phyloP scores from a whole-genome alignment of 1,140 invertebrate genomes.

The Asbolus verrucosus region DNA sequence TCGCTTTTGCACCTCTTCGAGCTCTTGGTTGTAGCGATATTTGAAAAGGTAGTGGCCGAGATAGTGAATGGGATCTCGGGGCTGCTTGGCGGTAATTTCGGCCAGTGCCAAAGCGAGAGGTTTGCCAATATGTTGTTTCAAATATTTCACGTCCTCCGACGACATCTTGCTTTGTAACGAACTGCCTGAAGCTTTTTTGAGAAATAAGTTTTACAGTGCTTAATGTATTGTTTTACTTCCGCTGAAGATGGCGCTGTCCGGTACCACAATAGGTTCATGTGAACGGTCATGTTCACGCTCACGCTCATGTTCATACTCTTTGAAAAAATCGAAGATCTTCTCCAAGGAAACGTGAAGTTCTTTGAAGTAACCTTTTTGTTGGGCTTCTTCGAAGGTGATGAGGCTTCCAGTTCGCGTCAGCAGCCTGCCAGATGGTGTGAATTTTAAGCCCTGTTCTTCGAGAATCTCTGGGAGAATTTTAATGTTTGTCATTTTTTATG shows the following conservation, averaged over 20 bases:
- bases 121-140: conserved; percentile 61
- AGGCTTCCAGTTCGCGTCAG: conserved; percentile 45
- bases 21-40: conserved; percentile 64
- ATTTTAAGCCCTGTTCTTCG: conserved; percentile 47
- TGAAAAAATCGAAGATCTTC: conserved; percentile 34
- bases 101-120: conserved; percentile 62
- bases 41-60: conserved; percentile 64
- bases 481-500: neutral
- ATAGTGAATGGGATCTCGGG: conserved; percentile 64
- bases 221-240: conserved; percentile 20
- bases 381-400: conserved; percentile 51
- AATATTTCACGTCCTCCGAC: conserved; percentile 61
- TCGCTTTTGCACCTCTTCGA: conserved; percentile 55
- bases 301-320: conserved; percentile 19
- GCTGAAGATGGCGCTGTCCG: neutral
- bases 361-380: conserved; percentile 50
- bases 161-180: conserved; percentile 53
- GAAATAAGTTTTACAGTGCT: neutral
- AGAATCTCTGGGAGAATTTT: conserved; percentile 43
- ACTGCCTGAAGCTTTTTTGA: conserved; percentile 7
- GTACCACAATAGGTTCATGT: neutral
- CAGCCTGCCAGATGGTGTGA: conserved; percentile 47
- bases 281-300: no score
- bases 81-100: conserved; percentile 63
- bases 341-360: conserved; percentile 26